Evolutionary conservation across 2,888 invertebrate species (phyloP), one percentile per base, ranked within the genome.

Genomic region (Diarsia brunnea): DNA sequence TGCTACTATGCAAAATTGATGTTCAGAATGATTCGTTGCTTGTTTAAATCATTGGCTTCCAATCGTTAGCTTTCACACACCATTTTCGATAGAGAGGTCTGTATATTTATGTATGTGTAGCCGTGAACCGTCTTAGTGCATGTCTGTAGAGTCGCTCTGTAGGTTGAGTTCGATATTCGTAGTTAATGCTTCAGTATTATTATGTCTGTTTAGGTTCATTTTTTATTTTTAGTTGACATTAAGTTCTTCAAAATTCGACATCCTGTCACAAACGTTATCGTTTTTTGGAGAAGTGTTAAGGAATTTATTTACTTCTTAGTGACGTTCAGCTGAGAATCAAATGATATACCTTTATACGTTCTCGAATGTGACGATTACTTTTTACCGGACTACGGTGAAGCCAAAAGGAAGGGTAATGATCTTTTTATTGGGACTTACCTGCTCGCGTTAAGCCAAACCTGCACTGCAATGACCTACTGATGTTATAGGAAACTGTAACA

Each of bases 1-100:
- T 91, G 93, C 94, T 92, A 92, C 93, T 93, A 92, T 94, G 95
- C 95, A 94, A 95, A 95, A 94, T 95, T 94, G 92, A 87, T 91
- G 92, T 93, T 94, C 92, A 93, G 91, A 91, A 88, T 89, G 88
- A 89, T 81, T 91, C 92, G 91, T 91, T 87, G 92, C 93, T 94
- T 94, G 82, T 91, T 90, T 87, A 91, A 91, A 87, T 89, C 89
- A 88, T 89, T 91, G 88, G 92, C 92, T 93, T 93, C 85, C 87
- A 75, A 79, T 93, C 91, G 92, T 92, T 91, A 91, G 92, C 92
- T 93, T 91, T 91, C 78, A 84, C 89, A 93, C 95, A 95, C 93
- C 94, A 95, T 95, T 95, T 94, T 94, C 94, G 93, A 93, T 93
- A 93, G 92, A 93, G 88, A 90, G 85, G 79, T n/a, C n/a, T n/a